phyloP scores from a whole-genome alignment of 2,888 invertebrate species.

The Drosophila basisetae region DNA sequence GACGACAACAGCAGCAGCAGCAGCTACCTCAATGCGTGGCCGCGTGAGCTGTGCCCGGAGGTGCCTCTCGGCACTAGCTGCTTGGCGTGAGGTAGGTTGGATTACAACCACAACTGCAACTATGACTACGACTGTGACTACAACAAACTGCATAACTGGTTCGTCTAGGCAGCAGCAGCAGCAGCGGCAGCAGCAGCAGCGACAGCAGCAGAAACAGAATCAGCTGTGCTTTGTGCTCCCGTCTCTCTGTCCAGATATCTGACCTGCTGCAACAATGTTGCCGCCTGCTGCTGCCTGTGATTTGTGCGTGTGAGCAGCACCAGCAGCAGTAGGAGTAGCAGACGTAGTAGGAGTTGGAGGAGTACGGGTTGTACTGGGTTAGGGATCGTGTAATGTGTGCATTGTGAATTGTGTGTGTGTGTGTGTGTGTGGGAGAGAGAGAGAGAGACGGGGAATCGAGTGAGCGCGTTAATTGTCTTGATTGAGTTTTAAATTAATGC shows the following conservation, averaged over 20 bases:
- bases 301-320: constrained; percentile 48
- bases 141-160: constrained; percentile 65
- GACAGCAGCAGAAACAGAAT: constrained; percentile 30
- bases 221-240: constrained; percentile 44
- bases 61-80: constrained; percentile 33
- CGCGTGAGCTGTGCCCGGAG: constrained; percentile 56
- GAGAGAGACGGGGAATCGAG: constrained; percentile 35
- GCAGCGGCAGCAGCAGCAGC: constrained; percentile 5
- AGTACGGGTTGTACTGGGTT: constrained; percentile 11
- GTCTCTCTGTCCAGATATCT: constrained; percentile 47
- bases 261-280: constrained; percentile 69
- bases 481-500: constrained; percentile 82
- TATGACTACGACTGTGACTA: constrained; percentile 9
- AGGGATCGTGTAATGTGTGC: constrained; percentile 24
- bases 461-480: constrained; percentile 77
- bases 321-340: constrained; percentile 17
- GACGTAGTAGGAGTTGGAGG: constrained; percentile 2
- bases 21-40: constrained; percentile 57
- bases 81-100: constrained; percentile 75
- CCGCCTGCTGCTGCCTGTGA: constrained; percentile 56
- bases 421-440: not conserved
- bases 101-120: constrained; percentile 20
- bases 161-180: constrained; percentile 52
- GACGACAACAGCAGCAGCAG: constrained; percentile 21
- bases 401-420: not conserved